phyloP scores from a whole-genome alignment of 2,797 vertebrate genomes.

The Sebastolobus alascanus region DNA sequence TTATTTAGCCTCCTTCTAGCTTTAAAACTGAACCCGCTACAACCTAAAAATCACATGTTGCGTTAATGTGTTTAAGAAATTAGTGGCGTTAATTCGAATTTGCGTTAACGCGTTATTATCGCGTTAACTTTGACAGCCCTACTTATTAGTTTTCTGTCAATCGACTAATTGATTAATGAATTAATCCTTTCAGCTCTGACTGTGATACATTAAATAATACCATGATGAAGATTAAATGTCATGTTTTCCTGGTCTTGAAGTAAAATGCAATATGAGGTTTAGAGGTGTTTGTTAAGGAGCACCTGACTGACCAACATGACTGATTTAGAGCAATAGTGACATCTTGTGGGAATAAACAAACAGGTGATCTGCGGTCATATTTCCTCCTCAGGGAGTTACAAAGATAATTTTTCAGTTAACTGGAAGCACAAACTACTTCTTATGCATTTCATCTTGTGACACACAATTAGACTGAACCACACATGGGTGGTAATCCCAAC shows the following conservation, averaged over 20 bases:
- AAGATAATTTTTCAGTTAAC: not conserved
- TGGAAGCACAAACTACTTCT: slow-evolving; percentile 6
- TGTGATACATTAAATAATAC: not conserved
- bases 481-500: not conserved
- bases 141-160: not conserved
- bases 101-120: no score
- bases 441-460: slow-evolving; percentile 8
- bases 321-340: slow-evolving; percentile 73
- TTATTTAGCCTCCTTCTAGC: no score
- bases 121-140: no score
- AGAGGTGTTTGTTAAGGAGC: not conserved
- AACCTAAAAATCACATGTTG: no score
- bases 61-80: no score
- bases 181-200: not conserved
- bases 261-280: not conserved
- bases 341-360: slow-evolving; percentile 76
- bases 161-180: not conserved
- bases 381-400: slow-evolving; percentile 4
- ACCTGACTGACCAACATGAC: not conserved
- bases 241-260: not conserved
- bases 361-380: not conserved
- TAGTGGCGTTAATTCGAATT: no score
- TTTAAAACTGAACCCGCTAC: no score
- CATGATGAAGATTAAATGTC: not conserved
- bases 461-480: slow-evolving; percentile 6